phyloP scores from a whole-genome alignment of 2,888 invertebrate species.

The Trichacis sp. region DNA sequence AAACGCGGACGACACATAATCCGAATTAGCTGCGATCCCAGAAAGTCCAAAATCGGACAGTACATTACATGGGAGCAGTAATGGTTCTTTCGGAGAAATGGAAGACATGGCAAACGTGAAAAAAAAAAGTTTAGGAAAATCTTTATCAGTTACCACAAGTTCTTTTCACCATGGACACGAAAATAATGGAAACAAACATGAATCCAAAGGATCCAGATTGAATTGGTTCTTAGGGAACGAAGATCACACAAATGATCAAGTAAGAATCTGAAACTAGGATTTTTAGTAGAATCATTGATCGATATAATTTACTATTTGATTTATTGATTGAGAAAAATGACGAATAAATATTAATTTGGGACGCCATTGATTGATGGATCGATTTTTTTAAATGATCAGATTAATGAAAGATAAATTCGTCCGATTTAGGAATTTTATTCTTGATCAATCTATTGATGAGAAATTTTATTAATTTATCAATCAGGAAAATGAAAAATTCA shows the following conservation, averaged over 20 bases:
- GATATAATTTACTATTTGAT: too few species aligned
- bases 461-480: too few species aligned
- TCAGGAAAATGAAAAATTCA: too few species aligned
- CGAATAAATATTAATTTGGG: too few species aligned
- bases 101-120: conserved; percentile 50
- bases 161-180: conserved; percentile 34
- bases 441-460: too few species aligned
- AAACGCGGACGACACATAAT: conserved; percentile 89
- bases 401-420: too few species aligned
- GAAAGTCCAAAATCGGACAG: conserved; percentile 91
- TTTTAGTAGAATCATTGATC: too few species aligned
- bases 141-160: conserved; percentile 20
- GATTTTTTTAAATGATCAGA: too few species aligned
- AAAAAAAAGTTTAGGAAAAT: conserved; percentile 29
- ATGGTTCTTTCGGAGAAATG: conserved; percentile 62
- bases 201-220: conserved; percentile 63
- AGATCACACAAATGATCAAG: conserved; percentile 69
- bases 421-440: too few species aligned
- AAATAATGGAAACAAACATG: conserved; percentile 37
- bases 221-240: conserved; percentile 74
- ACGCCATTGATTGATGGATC: too few species aligned
- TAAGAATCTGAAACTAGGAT: too few species aligned
- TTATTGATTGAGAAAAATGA: too few species aligned
- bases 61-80: conserved; percentile 80
- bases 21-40: conserved; percentile 89